phyloP scores from a whole-genome alignment of 2,888 invertebrate species.

The Drosophila limbata region DNA sequence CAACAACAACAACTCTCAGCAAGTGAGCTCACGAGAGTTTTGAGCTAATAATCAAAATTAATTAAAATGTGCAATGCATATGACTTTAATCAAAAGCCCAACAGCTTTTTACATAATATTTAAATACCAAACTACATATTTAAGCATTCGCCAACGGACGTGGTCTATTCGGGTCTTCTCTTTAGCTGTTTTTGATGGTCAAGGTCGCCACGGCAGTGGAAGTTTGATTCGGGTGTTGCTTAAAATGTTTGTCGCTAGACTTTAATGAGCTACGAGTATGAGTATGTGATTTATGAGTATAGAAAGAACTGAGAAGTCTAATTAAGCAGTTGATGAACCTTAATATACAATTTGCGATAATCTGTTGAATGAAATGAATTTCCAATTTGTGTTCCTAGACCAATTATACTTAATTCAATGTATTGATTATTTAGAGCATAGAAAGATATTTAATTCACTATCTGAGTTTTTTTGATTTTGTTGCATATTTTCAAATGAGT shows the following conservation, averaged over 20 bases:
- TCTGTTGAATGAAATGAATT: constrained; percentile 8
- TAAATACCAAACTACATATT: constrained; percentile 7
- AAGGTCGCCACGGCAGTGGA: constrained; percentile 36
- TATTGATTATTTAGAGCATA: constrained; percentile 12
- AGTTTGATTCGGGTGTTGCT: constrained; percentile 11
- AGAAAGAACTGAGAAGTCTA: not conserved
- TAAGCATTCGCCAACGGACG: constrained; percentile 5
- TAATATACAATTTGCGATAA: not conserved
- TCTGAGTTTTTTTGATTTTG: not conserved
- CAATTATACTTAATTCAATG: not conserved
- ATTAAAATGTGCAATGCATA: constrained; percentile 40
- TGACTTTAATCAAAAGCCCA: constrained; percentile 26
- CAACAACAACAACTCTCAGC: not conserved
- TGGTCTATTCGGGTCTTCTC: constrained; percentile 16
- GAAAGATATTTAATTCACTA: constrained; percentile 6
- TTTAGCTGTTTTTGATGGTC: constrained; percentile 28
- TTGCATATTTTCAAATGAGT: constrained; percentile 1
- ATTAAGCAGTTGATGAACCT: constrained; percentile 17
- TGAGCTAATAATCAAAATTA: constrained; percentile 30
- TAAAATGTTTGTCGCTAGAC: not conserved
- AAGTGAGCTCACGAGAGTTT: constrained; percentile 6
- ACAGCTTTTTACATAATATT: constrained; percentile 19
- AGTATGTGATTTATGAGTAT: not conserved
- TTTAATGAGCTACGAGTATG: constrained; percentile 3
- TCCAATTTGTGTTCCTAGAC: constrained; percentile 19